Percentiles rank a stretch among this genome's conserved stretches.
phyloP scores from a whole-genome alignment of 2,113 vertebrate genomes.

The Callipepla squamata region DNA sequence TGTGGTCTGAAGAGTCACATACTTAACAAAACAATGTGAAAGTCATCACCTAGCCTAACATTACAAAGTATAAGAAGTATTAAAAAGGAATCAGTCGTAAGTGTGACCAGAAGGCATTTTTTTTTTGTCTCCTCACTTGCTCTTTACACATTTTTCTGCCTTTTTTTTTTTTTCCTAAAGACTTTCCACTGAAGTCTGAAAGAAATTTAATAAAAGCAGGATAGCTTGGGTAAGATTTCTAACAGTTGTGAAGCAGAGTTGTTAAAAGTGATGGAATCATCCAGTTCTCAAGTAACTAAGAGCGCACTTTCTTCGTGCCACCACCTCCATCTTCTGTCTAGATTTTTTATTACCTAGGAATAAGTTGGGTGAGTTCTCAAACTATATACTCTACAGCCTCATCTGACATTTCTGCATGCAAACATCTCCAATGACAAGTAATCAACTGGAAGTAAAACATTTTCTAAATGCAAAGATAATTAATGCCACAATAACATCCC shows the following conservation, averaged over 20 bases:
- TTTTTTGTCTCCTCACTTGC: neutral
- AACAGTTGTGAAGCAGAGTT: neutral
- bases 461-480: slow-evolving; percentile 27
- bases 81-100: neutral
- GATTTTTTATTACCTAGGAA: neutral
- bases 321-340: neutral
- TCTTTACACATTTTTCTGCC: neutral
- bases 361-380: neutral
- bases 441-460: slow-evolving; percentile 1
- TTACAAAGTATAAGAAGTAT: neutral
- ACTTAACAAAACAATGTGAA: neutral
- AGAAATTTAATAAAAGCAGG: neutral
- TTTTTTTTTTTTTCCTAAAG: neutral
- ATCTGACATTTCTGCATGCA: neutral
- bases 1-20: neutral
- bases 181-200: neutral
- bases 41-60: neutral
- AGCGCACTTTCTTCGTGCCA: neutral
- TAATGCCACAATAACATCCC: neutral
- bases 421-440: neutral
- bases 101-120: neutral
- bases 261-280: neutral
- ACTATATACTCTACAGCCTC: neutral
- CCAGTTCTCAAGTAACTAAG: neutral
- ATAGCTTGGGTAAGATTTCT: neutral